Evolutionary conservation across 2,113 vertebrate species (phyloP).

Genomic region (Mustela nigripes): DNA sequence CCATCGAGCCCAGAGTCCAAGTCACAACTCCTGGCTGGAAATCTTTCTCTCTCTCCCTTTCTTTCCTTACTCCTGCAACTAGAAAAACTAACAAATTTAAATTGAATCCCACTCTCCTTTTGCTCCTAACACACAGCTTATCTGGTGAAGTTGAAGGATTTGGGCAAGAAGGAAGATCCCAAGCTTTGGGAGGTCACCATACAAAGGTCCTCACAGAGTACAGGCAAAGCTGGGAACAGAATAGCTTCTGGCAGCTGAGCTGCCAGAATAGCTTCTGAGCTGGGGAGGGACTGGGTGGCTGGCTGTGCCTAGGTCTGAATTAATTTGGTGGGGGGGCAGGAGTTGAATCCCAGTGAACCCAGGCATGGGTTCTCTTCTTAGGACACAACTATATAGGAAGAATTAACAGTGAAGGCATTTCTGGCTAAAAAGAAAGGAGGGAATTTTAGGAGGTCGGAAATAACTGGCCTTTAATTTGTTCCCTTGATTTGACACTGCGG

Average conservation of each 20-base stretch:
- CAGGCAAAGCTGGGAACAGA: neutral
- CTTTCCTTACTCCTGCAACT: neutral
- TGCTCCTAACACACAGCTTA: neutral
- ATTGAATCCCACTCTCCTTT: conserved; percentile 27
- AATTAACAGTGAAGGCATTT: neutral
- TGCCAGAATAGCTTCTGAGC: neutral
- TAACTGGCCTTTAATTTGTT: conserved; percentile 32
- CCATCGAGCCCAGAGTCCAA: neutral
- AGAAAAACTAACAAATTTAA: conserved; percentile 27
- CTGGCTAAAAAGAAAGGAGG: neutral
- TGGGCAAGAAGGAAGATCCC: neutral
- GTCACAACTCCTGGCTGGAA: conserved; percentile 2
- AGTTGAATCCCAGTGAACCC: neutral
- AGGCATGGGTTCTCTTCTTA: neutral
- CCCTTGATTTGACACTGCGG: conserved; percentile 4
- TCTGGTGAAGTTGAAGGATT: neutral
- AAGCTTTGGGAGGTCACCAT: neutral
- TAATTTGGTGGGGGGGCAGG: neutral
- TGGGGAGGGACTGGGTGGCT: neutral
- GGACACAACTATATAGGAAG: neutral
- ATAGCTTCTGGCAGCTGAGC: neutral
- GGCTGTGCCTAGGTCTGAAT: neutral
- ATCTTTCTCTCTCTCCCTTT: neutral
- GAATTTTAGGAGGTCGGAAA: neutral
- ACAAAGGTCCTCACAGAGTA: neutral